phyloP scores from a whole-genome alignment of 2,797 vertebrate genomes.

The Cygnus olor region DNA sequence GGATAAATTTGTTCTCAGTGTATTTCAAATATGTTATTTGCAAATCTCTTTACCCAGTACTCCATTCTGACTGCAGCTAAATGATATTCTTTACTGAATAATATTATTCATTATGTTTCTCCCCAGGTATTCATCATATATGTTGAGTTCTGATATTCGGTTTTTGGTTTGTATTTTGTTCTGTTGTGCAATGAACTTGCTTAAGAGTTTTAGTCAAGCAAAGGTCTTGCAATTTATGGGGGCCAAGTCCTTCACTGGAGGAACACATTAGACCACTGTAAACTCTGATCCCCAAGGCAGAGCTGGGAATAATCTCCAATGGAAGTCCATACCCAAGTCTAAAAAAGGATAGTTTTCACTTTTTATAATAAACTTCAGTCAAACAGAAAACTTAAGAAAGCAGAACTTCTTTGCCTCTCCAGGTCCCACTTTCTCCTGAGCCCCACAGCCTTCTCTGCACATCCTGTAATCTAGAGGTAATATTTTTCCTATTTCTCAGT shows the following conservation, averaged over 20 bases:
- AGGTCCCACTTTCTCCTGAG: neutral
- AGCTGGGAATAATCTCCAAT: neutral
- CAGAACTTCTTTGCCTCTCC: neutral
- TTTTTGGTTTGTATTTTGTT: neutral
- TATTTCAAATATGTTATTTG: neutral
- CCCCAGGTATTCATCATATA: neutral
- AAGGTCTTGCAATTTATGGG: neutral
- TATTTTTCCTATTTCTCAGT: neutral
- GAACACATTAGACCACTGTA: neutral
- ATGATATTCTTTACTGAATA: neutral
- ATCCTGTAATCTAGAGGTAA: neutral
- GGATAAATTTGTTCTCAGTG: neutral
- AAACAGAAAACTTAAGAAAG: neutral
- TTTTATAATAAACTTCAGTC: neutral
- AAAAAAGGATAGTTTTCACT: neutral
- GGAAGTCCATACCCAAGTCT: neutral
- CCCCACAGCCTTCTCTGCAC: neutral
- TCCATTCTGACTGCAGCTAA: neutral
- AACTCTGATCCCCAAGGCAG: neutral
- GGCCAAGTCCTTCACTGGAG: neutral
- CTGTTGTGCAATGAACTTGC: neutral
- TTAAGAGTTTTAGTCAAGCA: neutral
- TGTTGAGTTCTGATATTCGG: neutral
- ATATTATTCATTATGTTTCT: neutral
- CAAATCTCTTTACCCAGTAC: neutral